Conservation (phyloP, 1,140 invertebrate species). For the Cydia strobilella region DNA sequence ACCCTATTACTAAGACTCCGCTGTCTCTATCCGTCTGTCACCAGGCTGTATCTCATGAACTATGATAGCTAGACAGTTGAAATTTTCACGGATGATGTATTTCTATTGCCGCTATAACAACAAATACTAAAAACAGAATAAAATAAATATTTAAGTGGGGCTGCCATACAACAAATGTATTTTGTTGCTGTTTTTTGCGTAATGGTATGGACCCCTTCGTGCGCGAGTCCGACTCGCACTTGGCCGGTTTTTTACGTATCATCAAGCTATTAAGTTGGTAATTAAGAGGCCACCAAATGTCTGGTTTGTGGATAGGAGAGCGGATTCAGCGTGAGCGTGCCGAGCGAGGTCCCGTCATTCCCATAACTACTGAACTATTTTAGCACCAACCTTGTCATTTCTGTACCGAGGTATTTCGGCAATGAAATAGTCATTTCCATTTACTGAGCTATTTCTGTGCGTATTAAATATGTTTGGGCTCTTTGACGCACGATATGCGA, state of each 20-base stretch:
- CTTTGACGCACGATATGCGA: slow-evolving; percentile 7
- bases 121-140: no score
- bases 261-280: slow-evolving; percentile 5
- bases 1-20: no score
- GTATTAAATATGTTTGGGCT: slow-evolving; percentile 5
- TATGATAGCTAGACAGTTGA: no score
- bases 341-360: not conserved
- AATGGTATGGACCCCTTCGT: no score
- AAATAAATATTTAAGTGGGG: no score
- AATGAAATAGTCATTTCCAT: slow-evolving; percentile 17
- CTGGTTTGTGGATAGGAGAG: not conserved
- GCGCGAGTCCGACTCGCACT: no score
- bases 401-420: slow-evolving; percentile 1
- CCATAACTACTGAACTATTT: slow-evolving; percentile 3
- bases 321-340: not conserved
- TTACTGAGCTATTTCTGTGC: slow-evolving; percentile 3
- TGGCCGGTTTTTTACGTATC: not conserved
- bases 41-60: no score
- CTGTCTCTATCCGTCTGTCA: no score
- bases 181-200: no score
- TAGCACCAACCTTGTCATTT: slow-evolving; percentile 11
- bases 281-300: slow-evolving; percentile 22
- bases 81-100: no score
- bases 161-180: no score
- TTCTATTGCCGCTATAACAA: no score